Evolutionary conservation across 1,140 invertebrate species (phyloP).

Genomic region (Drosophila athabasca): DNA sequence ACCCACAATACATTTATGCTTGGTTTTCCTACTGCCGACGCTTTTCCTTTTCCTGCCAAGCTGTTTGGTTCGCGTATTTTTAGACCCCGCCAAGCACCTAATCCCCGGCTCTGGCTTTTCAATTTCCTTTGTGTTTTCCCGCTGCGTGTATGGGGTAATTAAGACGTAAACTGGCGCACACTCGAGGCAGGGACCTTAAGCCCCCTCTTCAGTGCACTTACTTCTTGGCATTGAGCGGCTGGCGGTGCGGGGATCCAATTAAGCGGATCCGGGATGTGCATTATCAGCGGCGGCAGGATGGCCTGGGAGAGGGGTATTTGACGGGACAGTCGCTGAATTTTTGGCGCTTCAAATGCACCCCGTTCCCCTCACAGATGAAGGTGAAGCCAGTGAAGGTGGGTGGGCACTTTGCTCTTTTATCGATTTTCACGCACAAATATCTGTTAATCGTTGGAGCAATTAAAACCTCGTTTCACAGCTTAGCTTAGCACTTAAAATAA

Average conservation of each 20-base stretch:
- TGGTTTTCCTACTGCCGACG: constrained; percentile 2
- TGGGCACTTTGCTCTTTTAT: constrained; percentile 46
- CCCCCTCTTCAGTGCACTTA: constrained; percentile 54
- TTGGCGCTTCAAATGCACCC: constrained; percentile 20
- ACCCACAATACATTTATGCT: neutral
- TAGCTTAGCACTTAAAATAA: neutral
- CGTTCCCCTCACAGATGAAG: neutral
- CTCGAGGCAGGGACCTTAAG: constrained; percentile 14
- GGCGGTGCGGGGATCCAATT: constrained; percentile 61
- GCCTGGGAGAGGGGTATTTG: neutral
- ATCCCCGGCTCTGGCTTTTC: constrained; percentile 13
- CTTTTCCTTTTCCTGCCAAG: neutral
- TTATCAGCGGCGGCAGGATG: constrained; percentile 47
- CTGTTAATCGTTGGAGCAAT: neutral
- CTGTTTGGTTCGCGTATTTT: constrained; percentile 5
- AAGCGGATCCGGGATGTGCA: constrained; percentile 55
- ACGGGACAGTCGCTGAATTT: constrained; percentile 17
- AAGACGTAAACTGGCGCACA: constrained; percentile 38
- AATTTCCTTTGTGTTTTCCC: constrained; percentile 33
- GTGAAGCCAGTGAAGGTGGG: too few relatives aligned
- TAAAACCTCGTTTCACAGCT: neutral
- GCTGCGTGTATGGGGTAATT: constrained; percentile 35
- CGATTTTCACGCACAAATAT: constrained; percentile 65
- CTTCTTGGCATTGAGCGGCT: constrained; percentile 78
- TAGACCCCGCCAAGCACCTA: neutral